Evolutionary conservation across 2,113 vertebrate genomes (phyloP).

Genomic region (Orthonyx spaldingii): DNA sequence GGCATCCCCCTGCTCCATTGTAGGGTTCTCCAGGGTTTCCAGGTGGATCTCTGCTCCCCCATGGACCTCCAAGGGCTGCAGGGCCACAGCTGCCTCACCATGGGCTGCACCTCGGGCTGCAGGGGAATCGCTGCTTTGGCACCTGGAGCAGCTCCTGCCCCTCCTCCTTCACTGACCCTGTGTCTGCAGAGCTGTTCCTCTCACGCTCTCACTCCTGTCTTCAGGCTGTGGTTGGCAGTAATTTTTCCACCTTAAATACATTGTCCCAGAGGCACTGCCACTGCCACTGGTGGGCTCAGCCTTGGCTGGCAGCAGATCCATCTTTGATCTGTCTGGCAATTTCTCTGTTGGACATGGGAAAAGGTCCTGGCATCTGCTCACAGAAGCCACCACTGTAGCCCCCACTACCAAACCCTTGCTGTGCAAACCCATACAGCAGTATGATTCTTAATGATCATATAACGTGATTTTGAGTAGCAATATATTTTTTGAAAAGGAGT

Average conservation of each 20-base stretch:
- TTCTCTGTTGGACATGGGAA: no score
- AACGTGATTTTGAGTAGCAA: neutral
- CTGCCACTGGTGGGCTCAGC: neutral
- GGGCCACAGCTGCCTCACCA: neutral
- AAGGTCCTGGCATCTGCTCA: neutral
- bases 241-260: neutral
- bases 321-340: neutral
- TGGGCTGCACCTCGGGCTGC: neutral
- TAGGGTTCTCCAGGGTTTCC: neutral
- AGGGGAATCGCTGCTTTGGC: neutral
- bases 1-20: neutral
- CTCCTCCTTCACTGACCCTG: neutral
- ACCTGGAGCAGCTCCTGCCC: neutral
- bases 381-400: neutral
- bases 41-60: neutral
- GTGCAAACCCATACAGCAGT: neutral
- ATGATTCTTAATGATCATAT: neutral
- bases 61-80: neutral
- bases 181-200: neutral
- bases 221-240: neutral
- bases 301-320: neutral
- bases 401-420: neutral
- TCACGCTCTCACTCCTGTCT: neutral
- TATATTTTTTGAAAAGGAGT: neutral
- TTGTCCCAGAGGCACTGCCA: neutral